phyloP scores from a whole-genome alignment of 2,797 vertebrate species.

The Helarctos malayanus region DNA sequence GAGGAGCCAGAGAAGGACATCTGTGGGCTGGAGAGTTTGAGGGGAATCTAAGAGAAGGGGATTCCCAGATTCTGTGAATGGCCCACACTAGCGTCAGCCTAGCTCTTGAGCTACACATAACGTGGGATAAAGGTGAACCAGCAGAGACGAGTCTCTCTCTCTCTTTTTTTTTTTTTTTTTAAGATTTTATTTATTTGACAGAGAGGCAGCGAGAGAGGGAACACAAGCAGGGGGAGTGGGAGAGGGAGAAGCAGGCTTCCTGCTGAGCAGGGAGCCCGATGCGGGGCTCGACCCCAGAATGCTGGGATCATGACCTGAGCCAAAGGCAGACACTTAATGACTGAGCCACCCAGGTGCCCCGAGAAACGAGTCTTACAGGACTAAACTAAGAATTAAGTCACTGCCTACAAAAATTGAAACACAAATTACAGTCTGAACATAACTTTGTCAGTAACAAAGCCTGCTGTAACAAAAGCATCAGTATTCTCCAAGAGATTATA shows the following conservation, averaged over 20 bases:
- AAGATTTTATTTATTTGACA: no score
- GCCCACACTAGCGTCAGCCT: neutral
- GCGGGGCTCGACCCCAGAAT: no score
- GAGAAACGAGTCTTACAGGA: neutral
- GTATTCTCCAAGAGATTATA: neutral
- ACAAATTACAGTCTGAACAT: neutral
- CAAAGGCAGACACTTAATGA: no score
- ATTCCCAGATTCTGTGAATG: neutral
- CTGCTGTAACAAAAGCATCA: conserved; percentile 9
- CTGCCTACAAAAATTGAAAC: neutral
- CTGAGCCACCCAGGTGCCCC: no score
- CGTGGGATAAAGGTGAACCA: neutral
- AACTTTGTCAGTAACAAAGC: neutral
- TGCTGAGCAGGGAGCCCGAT: no score
- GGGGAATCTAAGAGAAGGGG: neutral
- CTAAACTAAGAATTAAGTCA: neutral
- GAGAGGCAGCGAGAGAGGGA: no score
- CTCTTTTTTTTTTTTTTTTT: no score
- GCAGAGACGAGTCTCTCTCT: neutral
- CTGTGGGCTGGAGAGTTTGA: neutral
- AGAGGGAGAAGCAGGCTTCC: no score
- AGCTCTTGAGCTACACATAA: neutral
- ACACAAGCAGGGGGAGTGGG: no score
- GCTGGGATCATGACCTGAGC: no score
- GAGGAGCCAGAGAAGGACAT: neutral